Conservation (phyloP, 2,797 vertebrate genomes). For the Tragelaphus eurycerus region DNA sequence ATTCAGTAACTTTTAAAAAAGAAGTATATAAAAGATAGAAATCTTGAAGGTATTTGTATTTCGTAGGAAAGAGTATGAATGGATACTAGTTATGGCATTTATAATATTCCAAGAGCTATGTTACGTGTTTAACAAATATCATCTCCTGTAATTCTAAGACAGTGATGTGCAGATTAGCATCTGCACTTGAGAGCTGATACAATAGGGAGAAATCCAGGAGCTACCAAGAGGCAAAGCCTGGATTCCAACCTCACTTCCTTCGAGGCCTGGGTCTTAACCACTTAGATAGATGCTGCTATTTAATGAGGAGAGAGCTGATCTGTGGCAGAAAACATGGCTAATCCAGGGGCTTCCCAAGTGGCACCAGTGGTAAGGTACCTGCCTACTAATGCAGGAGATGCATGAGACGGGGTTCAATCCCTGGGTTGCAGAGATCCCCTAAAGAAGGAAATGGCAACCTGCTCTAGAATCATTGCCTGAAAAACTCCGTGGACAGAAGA, state of each 20-base stretch:
- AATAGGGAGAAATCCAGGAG: neutral
- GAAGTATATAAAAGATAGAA: neutral
- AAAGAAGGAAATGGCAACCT: neutral
- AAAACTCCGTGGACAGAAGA: neutral
- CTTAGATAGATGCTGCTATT: neutral
- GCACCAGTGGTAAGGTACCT: neutral
- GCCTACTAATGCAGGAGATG: neutral
- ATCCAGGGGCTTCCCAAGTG: neutral
- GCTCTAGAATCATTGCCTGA: neutral
- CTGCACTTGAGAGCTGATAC: neutral
- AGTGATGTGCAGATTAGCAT: neutral
- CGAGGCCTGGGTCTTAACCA: neutral
- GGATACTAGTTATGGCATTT: neutral
- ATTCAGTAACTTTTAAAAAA: neutral
- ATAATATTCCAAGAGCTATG: neutral
- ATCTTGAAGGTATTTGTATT: neutral
- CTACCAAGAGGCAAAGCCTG: neutral
- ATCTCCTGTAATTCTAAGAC: neutral
- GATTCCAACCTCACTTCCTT: neutral
- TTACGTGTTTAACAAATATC: conserved; percentile 24
- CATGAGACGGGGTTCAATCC: neutral
- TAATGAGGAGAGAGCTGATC: neutral
- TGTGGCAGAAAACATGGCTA: neutral
- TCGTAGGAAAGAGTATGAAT: neutral
- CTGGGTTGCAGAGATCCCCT: neutral